Evolutionary conservation across 2,888 invertebrate genomes (phyloP).

Genomic region (Fissipunctia ypsillon): DNA sequence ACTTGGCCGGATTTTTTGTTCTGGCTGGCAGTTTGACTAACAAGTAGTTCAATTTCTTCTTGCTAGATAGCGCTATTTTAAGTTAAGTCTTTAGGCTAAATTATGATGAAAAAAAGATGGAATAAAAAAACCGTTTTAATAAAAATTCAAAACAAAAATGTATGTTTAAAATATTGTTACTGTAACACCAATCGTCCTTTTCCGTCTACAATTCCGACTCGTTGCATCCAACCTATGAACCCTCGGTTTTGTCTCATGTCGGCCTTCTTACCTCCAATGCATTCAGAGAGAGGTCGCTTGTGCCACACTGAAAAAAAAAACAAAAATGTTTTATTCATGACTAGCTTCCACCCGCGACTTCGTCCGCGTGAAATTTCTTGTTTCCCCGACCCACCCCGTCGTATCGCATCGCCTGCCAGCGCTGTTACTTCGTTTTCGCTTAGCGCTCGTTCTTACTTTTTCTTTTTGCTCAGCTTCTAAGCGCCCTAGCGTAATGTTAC

Average conservation of each 20-base stretch:
- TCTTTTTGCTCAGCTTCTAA: too few species aligned
- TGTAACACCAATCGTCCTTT: slow-evolving; percentile 76
- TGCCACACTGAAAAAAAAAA: slow-evolving; percentile 78
- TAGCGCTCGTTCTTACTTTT: too few species aligned
- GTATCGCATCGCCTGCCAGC: too few species aligned
- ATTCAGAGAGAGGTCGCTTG: slow-evolving; percentile 79
- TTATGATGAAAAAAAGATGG: too few species aligned
- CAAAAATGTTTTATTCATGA: too few species aligned
- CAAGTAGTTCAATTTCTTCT: background rate
- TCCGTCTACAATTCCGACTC: slow-evolving; percentile 81
- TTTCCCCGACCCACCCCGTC: too few species aligned
- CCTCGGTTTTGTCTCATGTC: slow-evolving; percentile 81
- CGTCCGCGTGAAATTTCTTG: too few species aligned
- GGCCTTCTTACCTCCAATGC: slow-evolving; percentile 82
- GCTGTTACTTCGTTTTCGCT: too few species aligned
- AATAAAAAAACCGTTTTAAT: too few species aligned
- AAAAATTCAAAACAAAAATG: background rate
- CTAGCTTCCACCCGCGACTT: too few species aligned
- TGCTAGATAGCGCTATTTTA: slow-evolving; percentile 9
- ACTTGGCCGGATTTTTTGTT: background rate
- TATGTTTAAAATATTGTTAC: slow-evolving; percentile 48
- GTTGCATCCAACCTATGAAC: slow-evolving; percentile 85
- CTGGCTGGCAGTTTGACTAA: background rate
- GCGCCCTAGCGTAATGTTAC: too few species aligned
- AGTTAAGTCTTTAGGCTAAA: background rate